These are phyloP conservation scores for Drosophila recens DNA, from an alignment of 2,888 invertebrate species.

Conservation along the genomic window DNA sequence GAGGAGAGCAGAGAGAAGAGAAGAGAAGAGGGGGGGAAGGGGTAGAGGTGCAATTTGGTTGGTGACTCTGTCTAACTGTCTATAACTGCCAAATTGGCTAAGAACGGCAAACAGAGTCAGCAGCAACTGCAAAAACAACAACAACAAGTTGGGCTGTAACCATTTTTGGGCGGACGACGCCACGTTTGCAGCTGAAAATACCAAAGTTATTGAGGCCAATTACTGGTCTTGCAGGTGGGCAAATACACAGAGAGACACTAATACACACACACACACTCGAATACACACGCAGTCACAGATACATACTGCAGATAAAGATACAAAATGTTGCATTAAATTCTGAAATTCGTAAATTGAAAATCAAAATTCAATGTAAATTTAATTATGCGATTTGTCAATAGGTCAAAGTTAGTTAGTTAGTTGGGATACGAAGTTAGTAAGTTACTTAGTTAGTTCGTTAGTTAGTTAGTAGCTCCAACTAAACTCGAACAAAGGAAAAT, in stretches of 20 bases:
- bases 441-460: slow-evolving; percentile 6
- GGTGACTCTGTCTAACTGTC: slow-evolving; percentile 43
- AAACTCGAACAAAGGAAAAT: neutral
- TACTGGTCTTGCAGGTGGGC: slow-evolving; percentile 81
- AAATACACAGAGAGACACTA: slow-evolving; percentile 42
- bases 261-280: slow-evolving; percentile 23
- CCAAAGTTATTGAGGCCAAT: slow-evolving; percentile 82
- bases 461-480: slow-evolving; percentile 10
- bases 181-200: slow-evolving; percentile 65
- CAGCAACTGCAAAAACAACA: slow-evolving; percentile 15
- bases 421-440: slow-evolving; percentile 1
- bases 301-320: neutral
- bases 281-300: slow-evolving; percentile 12
- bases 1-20: slow-evolving; percentile 20
- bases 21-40: neutral
- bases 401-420: slow-evolving; percentile 50
- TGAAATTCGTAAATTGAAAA: slow-evolving; percentile 14
- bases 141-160: slow-evolving; percentile 60
- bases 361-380: slow-evolving; percentile 4
- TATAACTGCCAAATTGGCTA: slow-evolving; percentile 60
- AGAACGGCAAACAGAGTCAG: slow-evolving; percentile 60
- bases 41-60: slow-evolving; percentile 38
- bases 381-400: slow-evolving; percentile 40
- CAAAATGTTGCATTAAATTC: slow-evolving; percentile 30
- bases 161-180: slow-evolving; percentile 73